A percentile compares a stretch with the other conserved stretches of the same genome.
Conservation (phyloP, 2,113 vertebrate genomes). For the Ariopsis seemanni region DNA sequence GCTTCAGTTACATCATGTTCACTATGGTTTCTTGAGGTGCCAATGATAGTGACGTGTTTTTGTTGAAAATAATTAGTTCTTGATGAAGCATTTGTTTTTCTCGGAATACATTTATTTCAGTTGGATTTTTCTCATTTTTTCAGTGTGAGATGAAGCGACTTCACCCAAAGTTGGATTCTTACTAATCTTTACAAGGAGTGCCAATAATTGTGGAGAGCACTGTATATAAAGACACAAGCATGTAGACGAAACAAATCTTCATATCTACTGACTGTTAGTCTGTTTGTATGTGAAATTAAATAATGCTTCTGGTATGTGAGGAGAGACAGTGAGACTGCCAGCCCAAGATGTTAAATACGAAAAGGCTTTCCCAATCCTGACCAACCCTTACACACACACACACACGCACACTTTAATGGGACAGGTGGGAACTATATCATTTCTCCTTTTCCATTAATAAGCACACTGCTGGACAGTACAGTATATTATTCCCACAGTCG, state of each 20-base stretch:
- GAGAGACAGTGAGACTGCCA: background rate
- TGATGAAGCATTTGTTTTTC: too few species aligned
- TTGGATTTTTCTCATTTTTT: too few species aligned
- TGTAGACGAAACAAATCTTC: background rate
- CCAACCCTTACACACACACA: slow-evolving; percentile 24
- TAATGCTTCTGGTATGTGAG: background rate
- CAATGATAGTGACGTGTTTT: too few species aligned
- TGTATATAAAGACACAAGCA: background rate
- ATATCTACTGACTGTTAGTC: background rate
- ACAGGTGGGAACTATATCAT: slow-evolving; percentile 29
- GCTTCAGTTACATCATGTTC: too few species aligned
- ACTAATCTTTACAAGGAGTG: too few species aligned
- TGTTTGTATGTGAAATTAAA: slow-evolving; percentile 1
- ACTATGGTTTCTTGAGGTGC: too few species aligned
- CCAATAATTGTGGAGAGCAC: background rate
- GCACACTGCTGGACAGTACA: slow-evolving; percentile 2
- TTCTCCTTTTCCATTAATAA: slow-evolving; percentile 33
- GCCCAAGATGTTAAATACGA: background rate
- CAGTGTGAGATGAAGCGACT: too few species aligned
- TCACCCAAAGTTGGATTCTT: too few species aligned
- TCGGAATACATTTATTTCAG: too few species aligned
- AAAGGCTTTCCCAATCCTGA: slow-evolving; percentile 1
- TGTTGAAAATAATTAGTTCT: too few species aligned
- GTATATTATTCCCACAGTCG: slow-evolving; percentile 27
- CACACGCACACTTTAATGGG: background rate